Evolutionary conservation across 2,113 vertebrate genomes (phyloP).

Genomic region (Onychostruthus taczanowskii): DNA sequence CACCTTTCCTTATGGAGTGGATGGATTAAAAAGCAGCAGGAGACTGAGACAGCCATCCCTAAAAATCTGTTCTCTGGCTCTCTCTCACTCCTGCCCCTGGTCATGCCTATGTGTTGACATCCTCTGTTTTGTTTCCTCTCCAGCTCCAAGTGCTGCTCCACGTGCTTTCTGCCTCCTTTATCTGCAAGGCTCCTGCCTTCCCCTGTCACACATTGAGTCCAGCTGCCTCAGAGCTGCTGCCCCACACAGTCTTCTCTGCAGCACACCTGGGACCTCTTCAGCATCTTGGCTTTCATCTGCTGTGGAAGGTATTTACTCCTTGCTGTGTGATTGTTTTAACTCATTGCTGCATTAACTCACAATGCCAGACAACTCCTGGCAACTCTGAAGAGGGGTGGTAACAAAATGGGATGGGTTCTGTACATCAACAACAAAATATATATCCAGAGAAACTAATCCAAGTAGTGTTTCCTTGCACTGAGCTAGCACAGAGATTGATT

Average conservation of each 20-base stretch:
- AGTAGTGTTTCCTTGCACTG: not conserved
- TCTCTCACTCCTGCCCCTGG: not conserved
- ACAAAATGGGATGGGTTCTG: not conserved
- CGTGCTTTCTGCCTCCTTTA: not conserved
- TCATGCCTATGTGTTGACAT: not conserved
- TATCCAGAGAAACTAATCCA: not conserved
- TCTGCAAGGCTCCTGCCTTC: not conserved
- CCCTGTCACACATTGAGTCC: not conserved
- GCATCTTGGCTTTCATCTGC: not conserved
- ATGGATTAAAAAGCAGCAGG: not conserved
- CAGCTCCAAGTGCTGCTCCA: not conserved
- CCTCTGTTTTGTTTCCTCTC: not conserved
- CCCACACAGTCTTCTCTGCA: not conserved
- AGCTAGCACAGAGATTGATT: not conserved
- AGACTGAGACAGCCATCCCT: not conserved
- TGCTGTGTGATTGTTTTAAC: not conserved
- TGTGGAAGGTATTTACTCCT: not conserved
- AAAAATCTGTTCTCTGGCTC: not conserved
- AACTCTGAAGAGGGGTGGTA: not conserved
- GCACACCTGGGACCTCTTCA: not conserved
- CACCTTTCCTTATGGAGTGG: not conserved
- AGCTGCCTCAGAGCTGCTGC: not conserved
- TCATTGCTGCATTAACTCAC: not conserved
- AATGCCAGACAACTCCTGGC: not conserved
- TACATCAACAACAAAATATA: not conserved